A percentile compares a stretch with the other conserved stretches of the same genome.
Evolutionary conservation across 2,797 vertebrate genomes (phyloP).

Genomic region (Acanthurus leucopareius): DNA sequence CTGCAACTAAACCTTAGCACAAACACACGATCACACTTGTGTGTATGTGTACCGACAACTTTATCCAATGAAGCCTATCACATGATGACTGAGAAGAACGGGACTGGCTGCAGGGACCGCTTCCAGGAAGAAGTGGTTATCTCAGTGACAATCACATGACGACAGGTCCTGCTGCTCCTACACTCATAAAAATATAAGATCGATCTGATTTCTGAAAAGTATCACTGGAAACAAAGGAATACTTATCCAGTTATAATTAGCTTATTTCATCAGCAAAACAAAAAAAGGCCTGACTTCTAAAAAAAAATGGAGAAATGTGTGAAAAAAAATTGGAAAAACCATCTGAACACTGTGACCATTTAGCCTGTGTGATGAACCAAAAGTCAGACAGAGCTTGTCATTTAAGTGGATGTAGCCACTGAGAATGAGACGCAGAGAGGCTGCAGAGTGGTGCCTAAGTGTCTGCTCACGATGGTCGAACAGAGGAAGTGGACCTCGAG

Average conservation of each 20-base stretch:
- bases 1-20: constrained; percentile 36
- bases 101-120: constrained; percentile 76
- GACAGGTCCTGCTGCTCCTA: constrained; percentile 60
- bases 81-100: constrained; percentile 78
- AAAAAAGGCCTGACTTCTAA: background rate
- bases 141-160: constrained; percentile 78
- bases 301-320: constrained; percentile 2
- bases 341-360: constrained; percentile 27
- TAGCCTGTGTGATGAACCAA: constrained; percentile 42
- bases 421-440: constrained; percentile 34
- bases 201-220: constrained; percentile 33
- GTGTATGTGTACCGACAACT: constrained; percentile 56
- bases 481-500: constrained; percentile 60
- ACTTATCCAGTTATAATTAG: background rate
- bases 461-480: constrained; percentile 44
- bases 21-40: constrained; percentile 37
- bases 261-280: background rate
- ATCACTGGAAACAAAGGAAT: constrained; percentile 21
- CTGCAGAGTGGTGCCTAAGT: constrained; percentile 47
- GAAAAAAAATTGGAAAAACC: background rate
- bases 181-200: constrained; percentile 55
- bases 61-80: constrained; percentile 77
- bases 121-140: constrained; percentile 73
- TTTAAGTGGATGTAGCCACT: constrained; percentile 32
- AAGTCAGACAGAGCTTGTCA: constrained; percentile 33